A percentile compares a stretch with the other conserved stretches of the same genome.
Evolutionary conservation across 1,140 invertebrate species (phyloP).

Genomic region (Aphelenchoides fujianensis): DNA sequence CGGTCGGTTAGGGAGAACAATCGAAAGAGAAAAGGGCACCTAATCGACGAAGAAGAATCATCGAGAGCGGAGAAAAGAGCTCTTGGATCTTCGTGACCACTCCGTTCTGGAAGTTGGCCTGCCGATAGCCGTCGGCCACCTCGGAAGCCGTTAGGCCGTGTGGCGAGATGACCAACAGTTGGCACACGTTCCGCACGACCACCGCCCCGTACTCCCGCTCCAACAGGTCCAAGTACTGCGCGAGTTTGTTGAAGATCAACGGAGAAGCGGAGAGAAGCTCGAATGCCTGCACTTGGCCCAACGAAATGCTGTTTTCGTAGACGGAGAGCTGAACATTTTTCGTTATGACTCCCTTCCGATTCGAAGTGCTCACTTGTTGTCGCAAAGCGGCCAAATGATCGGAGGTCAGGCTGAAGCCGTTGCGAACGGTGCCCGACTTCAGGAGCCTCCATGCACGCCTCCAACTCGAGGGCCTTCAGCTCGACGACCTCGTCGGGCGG

Average conservation of each 20-base stretch:
- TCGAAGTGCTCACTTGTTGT: conserved; percentile 18
- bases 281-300: conserved; percentile 34
- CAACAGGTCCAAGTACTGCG: conserved; percentile 27
- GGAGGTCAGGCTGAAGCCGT: conserved; percentile 14
- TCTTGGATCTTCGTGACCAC: conserved; percentile 45
- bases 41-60: conserved; percentile 32
- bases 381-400: conserved; percentile 31
- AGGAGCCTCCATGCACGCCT: conserved; percentile 35
- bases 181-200: conserved; percentile 41
- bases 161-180: conserved; percentile 41
- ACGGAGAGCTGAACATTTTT: conserved; percentile 18
- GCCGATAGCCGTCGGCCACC: conserved; percentile 38
- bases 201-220: conserved; percentile 38
- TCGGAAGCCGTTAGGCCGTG: conserved; percentile 39
- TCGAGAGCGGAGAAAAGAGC: conserved; percentile 35
- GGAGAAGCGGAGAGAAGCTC: conserved; percentile 36
- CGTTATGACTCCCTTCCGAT: not conserved
- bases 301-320: conserved; percentile 11
- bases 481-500: conserved; percentile 33
- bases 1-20: not conserved
- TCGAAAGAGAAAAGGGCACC: conserved; percentile 14
- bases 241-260: not conserved
- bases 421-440: conserved; percentile 17
- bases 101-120: conserved; percentile 39
- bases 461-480: conserved; percentile 25